Conservation (phyloP, 2,113 vertebrate species). For the Uria lomvia region DNA sequence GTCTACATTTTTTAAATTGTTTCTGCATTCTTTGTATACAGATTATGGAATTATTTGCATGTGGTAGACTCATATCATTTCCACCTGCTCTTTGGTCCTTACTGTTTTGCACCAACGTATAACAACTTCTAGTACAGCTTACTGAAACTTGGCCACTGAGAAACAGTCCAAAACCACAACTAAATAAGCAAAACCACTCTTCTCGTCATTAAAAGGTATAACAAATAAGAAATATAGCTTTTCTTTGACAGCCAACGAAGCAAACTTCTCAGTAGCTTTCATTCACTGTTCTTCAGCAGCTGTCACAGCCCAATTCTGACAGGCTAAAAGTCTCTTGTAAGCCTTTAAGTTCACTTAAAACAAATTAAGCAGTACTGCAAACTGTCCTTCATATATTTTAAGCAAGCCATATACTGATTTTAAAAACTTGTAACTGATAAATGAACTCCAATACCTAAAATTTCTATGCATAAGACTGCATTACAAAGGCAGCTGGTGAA, state of each 20-base stretch:
- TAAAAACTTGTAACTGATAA: not conserved
- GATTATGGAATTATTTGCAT: constrained; percentile 4
- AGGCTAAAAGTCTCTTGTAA: not conserved
- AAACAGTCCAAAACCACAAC: not conserved
- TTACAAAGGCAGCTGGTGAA: not conserved
- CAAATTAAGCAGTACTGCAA: not conserved
- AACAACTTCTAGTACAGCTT: not conserved
- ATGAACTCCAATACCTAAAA: not conserved
- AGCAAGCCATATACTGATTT: not conserved
- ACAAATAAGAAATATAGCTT: not conserved
- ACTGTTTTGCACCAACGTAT: not conserved
- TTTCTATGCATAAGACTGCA: not conserved
- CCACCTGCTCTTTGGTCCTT: constrained; percentile 23
- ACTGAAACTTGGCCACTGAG: not conserved
- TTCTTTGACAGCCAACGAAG: not conserved
- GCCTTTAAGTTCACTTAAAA: not conserved
- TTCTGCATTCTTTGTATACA: constrained; percentile 25
- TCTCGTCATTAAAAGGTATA: not conserved
- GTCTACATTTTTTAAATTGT: constrained; percentile 22
- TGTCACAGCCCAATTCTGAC: not conserved
- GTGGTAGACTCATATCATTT: not conserved
- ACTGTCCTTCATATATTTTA: not conserved
- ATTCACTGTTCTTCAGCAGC: not conserved
- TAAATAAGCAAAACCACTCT: not conserved
- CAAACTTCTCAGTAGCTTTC: not conserved